Conservation (phyloP, 2,113 vertebrate species). For the Scalopus aquaticus region DNA sequence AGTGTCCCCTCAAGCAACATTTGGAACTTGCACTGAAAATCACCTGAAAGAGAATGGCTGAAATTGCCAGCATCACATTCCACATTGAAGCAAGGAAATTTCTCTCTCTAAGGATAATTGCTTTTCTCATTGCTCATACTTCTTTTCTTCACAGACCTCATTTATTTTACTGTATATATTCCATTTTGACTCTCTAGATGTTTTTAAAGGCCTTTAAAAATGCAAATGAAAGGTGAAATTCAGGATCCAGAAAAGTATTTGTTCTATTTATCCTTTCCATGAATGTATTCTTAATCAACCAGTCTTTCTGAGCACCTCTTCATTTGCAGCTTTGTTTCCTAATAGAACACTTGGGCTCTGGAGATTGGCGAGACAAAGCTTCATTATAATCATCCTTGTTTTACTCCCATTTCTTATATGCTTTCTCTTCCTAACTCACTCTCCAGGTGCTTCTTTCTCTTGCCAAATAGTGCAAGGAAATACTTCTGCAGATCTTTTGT, state of each 20-base stretch:
- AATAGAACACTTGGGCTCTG: conserved; percentile 52
- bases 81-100: conserved; percentile 62
- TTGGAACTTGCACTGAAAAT: conserved; percentile 34
- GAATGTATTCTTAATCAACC: conserved; percentile 43
- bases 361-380: conserved; percentile 70
- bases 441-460: conserved; percentile 78
- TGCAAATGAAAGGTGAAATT: conserved; percentile 67
- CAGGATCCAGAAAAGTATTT: conserved; percentile 47
- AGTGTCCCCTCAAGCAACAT: background rate
- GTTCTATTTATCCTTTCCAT: background rate
- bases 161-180: conserved; percentile 60
- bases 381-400: conserved; percentile 61
- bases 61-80: conserved; percentile 22
- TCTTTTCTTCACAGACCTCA: conserved; percentile 36
- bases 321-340: conserved; percentile 69
- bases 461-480: conserved; percentile 79
- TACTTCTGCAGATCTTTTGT: conserved; percentile 74
- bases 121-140: conserved; percentile 44
- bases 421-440: conserved; percentile 60
- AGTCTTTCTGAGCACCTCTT: conserved; percentile 32
- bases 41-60: conserved; percentile 63
- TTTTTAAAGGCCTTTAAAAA: conserved; percentile 19
- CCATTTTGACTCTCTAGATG: conserved; percentile 60
- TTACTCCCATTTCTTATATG: conserved; percentile 40
- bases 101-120: conserved; percentile 68